phyloP scores from a whole-genome alignment of 1,140 invertebrate species.

The Drosophila eugracilis region DNA sequence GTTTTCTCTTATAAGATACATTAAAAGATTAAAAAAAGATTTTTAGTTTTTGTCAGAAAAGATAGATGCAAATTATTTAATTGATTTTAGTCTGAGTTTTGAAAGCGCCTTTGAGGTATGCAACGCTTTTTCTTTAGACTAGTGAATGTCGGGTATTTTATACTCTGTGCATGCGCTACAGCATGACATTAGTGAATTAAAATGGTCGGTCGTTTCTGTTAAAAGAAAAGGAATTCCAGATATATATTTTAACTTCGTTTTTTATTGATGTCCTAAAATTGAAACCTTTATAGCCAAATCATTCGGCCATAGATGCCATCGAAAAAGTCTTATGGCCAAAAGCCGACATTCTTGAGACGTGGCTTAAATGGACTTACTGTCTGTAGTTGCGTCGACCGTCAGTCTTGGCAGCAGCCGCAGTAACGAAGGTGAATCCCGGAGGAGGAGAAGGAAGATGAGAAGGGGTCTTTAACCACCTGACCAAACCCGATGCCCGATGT shows the following conservation, averaged over 20 bases:
- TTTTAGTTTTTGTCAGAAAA: no score
- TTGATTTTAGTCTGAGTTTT: no score
- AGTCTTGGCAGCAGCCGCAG: slow-evolving; percentile 30
- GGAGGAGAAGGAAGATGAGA: no score
- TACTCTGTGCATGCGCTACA: background rate
- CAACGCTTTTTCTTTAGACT: background rate
- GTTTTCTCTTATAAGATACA: background rate
- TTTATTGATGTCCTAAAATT: background rate
- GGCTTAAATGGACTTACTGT: slow-evolving; percentile 49
- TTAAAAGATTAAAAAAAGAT: no score
- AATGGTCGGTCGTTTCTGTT: background rate
- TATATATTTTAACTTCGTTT: background rate
- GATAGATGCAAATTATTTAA: no score
- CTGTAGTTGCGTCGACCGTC: slow-evolving; percentile 7
- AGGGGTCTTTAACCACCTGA: background rate
- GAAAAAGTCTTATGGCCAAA: slow-evolving; percentile 32
- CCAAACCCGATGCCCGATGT: slow-evolving; percentile 16
- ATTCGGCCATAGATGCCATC: background rate
- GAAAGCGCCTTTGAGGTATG: no score
- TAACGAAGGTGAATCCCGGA: background rate
- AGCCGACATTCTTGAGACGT: slow-evolving; percentile 60
- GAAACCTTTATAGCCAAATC: background rate
- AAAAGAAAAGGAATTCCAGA: background rate
- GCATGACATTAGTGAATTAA: background rate
- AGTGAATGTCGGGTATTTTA: background rate